Conservation (phyloP, 1,140 invertebrate genomes). For the Saxidomus purpurata region DNA sequence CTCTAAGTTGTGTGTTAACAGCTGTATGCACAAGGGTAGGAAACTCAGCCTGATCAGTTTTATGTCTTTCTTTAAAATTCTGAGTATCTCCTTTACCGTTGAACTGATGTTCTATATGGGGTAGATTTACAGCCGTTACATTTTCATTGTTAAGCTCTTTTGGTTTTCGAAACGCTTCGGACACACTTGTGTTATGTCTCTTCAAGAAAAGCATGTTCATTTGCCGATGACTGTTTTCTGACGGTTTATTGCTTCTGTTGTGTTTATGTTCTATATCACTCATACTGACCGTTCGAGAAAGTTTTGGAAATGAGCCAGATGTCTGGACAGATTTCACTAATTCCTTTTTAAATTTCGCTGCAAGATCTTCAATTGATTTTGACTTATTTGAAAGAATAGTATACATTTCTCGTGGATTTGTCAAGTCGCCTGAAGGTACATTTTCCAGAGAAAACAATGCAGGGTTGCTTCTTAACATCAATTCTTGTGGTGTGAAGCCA, state of each 20-base stretch:
- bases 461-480: conserved; percentile 48
- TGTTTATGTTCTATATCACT: conserved; percentile 36
- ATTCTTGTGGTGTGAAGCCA: conserved; percentile 50
- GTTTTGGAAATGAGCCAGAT: conserved; percentile 54
- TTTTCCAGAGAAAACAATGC: neutral
- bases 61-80: neutral
- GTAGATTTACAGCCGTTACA: conserved; percentile 10
- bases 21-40: neutral
- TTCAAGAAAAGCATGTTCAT: conserved; percentile 39
- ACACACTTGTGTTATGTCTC: conserved; percentile 36
- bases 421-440: neutral
- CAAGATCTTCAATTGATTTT: conserved; percentile 62
- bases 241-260: neutral
- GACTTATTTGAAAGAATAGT: conserved; percentile 52
- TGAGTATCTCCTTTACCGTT: neutral
- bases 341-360: conserved; percentile 54
- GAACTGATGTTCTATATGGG: neutral
- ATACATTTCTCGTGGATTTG: conserved; percentile 63
- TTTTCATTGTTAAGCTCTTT: neutral
- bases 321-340: conserved; percentile 30
- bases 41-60: neutral
- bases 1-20: neutral
- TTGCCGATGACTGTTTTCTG: neutral
- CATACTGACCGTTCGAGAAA: conserved; percentile 51
- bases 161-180: neutral